These are phyloP conservation scores for Catocala fraxini DNA, from an alignment of 2,888 invertebrate species.

Conservation along the genomic window DNA sequence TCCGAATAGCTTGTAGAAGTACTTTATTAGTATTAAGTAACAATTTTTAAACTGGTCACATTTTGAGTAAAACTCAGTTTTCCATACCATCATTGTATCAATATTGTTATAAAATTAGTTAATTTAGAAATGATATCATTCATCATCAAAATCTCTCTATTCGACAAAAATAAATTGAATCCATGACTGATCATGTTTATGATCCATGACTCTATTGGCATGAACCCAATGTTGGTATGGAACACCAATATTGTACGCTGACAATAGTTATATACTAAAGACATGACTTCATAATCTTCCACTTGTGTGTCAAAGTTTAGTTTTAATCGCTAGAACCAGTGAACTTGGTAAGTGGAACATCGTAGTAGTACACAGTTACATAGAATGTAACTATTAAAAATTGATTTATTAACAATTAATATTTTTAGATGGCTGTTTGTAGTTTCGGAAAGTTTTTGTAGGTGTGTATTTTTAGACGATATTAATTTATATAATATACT, in stretches of 20 bases:
- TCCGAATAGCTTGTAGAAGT: no score
- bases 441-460: conserved; percentile 69
- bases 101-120: neutral
- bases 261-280: conserved; percentile 10
- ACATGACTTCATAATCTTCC: conserved; percentile 37
- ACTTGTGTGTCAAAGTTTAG: conserved; percentile 48
- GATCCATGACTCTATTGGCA: neutral
- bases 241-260: neutral
- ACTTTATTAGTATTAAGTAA: neutral
- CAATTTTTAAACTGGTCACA: neutral
- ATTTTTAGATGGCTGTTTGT: conserved; percentile 82
- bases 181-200: neutral
- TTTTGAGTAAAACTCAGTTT: neutral
- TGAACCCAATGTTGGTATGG: conserved; percentile 25
- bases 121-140: neutral
- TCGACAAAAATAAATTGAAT: neutral
- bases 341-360: conserved; percentile 39
- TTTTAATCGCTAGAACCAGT: conserved; percentile 47
- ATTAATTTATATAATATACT: conserved; percentile 53
- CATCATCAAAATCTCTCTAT: neutral
- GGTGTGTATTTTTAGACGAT: conserved; percentile 64
- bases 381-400: conserved; percentile 55
- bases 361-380: conserved; percentile 38
- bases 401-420: conserved; percentile 59
- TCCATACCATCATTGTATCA: conserved; percentile 15